phyloP scores from a whole-genome alignment of 2,888 invertebrate genomes.

The Anodontia alba region DNA sequence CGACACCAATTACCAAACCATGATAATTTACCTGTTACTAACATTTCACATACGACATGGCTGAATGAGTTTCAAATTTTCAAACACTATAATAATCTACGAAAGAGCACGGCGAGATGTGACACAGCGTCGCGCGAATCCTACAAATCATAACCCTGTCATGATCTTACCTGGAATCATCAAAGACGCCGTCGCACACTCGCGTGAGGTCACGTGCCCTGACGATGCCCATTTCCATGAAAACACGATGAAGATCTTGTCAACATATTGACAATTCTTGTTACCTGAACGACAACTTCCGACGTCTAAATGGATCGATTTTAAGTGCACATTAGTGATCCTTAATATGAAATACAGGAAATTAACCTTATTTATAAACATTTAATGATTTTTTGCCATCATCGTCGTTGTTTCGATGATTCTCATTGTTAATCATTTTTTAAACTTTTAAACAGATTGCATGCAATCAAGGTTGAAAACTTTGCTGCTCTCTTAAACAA shows the following conservation, averaged over 20 bases:
- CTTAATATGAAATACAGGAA: conserved; percentile 5
- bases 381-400: neutral
- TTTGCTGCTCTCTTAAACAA: too few species aligned
- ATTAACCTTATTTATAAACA: conserved; percentile 15
- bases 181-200: neutral
- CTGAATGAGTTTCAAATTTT: neutral
- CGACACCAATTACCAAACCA: too few species aligned
- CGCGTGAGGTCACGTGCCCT: conserved; percentile 12
- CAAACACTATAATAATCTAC: neutral
- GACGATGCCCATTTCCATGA: conserved; percentile 6
- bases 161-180: conserved; percentile 2
- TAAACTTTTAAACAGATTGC: too few species aligned
- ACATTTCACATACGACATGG: too few species aligned
- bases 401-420: too few species aligned
- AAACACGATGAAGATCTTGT: conserved; percentile 8
- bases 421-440: too few species aligned
- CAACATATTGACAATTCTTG: conserved; percentile 15
- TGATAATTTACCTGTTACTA: too few species aligned
- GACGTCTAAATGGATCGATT: conserved; percentile 9
- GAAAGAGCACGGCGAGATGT: neutral
- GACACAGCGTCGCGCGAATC: neutral
- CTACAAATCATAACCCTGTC: neutral
- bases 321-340: conserved; percentile 6
- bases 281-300: conserved; percentile 10
- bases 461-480: too few species aligned